Evolutionary conservation across 2,113 vertebrate species (phyloP), one percentile per base, ranked within the genome.

Genomic region (Melanerpes formicivorus): DNA sequence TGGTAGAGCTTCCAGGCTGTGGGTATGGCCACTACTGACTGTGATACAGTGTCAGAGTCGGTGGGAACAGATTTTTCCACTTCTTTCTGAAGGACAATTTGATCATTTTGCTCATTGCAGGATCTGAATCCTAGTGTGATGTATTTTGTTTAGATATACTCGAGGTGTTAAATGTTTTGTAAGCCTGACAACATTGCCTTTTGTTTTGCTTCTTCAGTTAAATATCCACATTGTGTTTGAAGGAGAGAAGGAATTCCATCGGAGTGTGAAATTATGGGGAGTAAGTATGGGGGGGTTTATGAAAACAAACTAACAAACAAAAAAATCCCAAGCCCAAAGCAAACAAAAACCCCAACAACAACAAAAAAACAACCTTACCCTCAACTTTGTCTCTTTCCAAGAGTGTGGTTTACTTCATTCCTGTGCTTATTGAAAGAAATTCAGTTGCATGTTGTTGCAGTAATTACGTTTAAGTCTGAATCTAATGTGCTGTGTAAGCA

Each of bases 191-290:
- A 69, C 82, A 55, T 81, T 87, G 78, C 91, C 17, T 79, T 18
- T 67, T 93, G 52, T 52, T 87, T 81, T 95, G 95, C 16, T 42
- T 59, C 2, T 87, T 73, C 93, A 99, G 99, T 93, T 99, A 91
- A 98, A 99, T 97, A 99, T 99, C 40, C 98, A 98, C 79, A 97
- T 99, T 89, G 96, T 99, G 90, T 99, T 99, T 97, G 99, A 99
- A 95, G 98, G 98, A 72, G 99, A 99, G 82, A 99, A 99, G 89
- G 98, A 99, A 95, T 99, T 99, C 97, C 97, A 98, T 95, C 98
- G 98, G 95, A 98, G 97, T 86, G 98, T 99, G 89, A 98, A 96
- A 93, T 97, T 99, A 95, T 99, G 99, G 99, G 99, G 99, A 80
- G 99, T 99, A 98, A 99, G 99, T 98, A 96, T 40, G 40, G 40